Base-by-base conservation (phyloP, 2,113 vertebrate species). In the Engystomops pustulosus region DNA sequence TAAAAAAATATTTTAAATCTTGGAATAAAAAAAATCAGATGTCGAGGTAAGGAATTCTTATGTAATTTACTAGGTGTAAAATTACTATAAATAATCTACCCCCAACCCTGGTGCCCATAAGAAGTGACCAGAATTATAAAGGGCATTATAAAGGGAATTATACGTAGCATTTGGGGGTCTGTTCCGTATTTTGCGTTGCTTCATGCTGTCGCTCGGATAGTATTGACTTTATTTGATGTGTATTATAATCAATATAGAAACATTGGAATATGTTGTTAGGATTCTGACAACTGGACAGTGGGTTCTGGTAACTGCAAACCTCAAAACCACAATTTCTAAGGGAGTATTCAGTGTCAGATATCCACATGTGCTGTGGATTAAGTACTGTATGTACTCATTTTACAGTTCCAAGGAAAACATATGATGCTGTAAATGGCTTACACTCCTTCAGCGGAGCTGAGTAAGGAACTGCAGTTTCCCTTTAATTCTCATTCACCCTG, bases 331-430 rank as follows among this genome's bases (percentile, higher is more conserved):
- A 58, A 4, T 32, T 69, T 82, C 80, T 60, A 25, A 41, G 72
- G 45, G 51, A 76, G 82, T 53, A 51, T 84, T 30, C 32, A 38
- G 58, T 67, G 30, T 77, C 23, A 45, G 30, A 6, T 23, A 2
- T 27, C 62, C 55, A 20, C 81, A 51, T 69, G 44, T 53, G 82
- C 44, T 44, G n/a, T 74, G 55, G 58, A 77, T 53, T 53, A 51
- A 38, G 27, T 12, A 14, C 47, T 7, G 41, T 49, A 62, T 45
- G 20, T 62, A 60, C 49, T 82, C 12, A 5, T 15, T 7, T 68
- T 9, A 38, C 34, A 11, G 15, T 77, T 84, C 44, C 23, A 77
- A 84, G 68, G 20, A 68, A 77, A 51, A 53, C 79, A 55, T 55
- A 44, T 32, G 32, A 53, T 55, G 49, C 12, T 77, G 75, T 78